phyloP scores from a whole-genome alignment of 53 echinoderm and acorn worm species.

The Holothuria scabra region DNA sequence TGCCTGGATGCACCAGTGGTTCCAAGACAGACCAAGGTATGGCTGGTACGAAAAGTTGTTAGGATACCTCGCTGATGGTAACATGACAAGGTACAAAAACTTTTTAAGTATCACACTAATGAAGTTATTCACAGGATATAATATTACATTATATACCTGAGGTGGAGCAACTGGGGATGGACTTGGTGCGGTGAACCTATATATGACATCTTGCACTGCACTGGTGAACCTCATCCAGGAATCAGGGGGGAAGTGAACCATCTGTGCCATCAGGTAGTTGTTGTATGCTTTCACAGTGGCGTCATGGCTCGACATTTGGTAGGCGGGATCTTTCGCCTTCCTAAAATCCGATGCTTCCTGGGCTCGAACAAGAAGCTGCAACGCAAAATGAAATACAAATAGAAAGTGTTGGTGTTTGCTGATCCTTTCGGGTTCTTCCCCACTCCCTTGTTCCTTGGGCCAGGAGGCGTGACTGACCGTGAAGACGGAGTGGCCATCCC shows the following conservation, averaged over 20 bases:
- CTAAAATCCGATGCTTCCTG: constrained; percentile 7
- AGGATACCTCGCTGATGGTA: no score
- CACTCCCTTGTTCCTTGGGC: constrained; percentile 21
- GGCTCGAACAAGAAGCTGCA: constrained; percentile 27
- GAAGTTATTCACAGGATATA: no score
- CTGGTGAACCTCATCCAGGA: constrained; percentile 36
- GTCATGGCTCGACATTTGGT: constrained; percentile 8
- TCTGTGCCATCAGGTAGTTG: constrained; percentile 25
- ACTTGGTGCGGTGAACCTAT: constrained; percentile 25
- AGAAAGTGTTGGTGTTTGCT: constrained; percentile 17
- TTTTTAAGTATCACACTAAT: no score
- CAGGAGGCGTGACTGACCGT: constrained; percentile 8
- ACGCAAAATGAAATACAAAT: background rate
- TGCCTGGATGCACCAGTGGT: no score
- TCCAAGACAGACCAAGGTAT: no score
- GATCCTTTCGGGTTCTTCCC: constrained; percentile 20
- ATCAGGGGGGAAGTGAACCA: constrained; percentile 16
- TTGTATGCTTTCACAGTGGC: background rate
- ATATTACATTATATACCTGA: background rate
- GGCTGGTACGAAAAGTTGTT: no score
- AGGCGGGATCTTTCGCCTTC: background rate
- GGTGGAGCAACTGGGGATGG: constrained; percentile 25
- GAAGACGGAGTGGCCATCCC: constrained; percentile 6
- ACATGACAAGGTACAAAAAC: no score
- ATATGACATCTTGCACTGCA: constrained; percentile 23